These are phyloP conservation scores for Polymixis flavicincta DNA, from an alignment of 2,888 invertebrate species.

Conservation along the genomic window DNA sequence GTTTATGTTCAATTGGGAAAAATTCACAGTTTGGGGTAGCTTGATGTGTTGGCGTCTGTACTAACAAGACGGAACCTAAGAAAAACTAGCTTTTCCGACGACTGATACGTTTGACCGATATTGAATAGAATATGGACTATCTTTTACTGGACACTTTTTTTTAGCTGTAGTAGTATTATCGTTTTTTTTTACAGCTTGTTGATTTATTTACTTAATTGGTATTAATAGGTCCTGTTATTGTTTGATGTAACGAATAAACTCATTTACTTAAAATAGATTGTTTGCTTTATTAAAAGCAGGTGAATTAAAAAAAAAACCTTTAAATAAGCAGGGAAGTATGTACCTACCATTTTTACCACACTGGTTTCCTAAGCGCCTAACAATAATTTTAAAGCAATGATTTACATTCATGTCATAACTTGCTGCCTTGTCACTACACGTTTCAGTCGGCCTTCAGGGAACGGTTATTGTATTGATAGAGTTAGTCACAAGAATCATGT, in stretches of 20 bases:
- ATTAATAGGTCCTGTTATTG: background rate
- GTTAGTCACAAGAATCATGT: too few relatives aligned
- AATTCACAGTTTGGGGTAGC: too few relatives aligned
- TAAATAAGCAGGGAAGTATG: background rate
- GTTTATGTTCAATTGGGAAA: too few relatives aligned
- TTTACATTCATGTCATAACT: background rate
- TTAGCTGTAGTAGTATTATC: background rate
- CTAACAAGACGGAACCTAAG: conserved; percentile 11
- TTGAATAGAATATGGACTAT: background rate
- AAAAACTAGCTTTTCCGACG: conserved; percentile 23
- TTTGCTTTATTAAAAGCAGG: too few relatives aligned
- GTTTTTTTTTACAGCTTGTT: background rate
- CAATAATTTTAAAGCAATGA: background rate
- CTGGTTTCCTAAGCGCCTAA: background rate
- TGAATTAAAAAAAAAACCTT: too few relatives aligned
- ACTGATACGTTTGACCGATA: conserved; percentile 4
- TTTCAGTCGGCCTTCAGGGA: background rate
- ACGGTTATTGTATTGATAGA: background rate
- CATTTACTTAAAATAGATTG: background rate
- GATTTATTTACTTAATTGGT: too few relatives aligned
- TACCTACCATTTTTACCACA: background rate
- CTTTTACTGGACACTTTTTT: background rate
- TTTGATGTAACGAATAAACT: background rate
- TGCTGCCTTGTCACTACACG: background rate
- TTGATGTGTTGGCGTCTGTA: too few relatives aligned